Percentiles rank a stretch among this genome's conserved stretches.
Conservation (phyloP, 1,140 invertebrate species). For the Heliconius congener region DNA sequence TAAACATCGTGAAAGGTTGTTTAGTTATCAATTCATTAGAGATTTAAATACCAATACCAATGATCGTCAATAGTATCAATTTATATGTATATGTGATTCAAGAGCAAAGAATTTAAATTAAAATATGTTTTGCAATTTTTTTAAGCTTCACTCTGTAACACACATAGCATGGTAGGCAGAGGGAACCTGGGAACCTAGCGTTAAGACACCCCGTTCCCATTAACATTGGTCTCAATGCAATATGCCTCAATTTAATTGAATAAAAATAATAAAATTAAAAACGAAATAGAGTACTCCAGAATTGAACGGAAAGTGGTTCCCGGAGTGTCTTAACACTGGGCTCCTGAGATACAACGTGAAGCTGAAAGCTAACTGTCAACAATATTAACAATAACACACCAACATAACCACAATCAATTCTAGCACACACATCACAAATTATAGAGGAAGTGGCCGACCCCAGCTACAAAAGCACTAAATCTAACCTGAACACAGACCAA, state of each 20-base stretch:
- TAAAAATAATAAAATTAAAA: too few species aligned
- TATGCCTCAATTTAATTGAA: too few species aligned
- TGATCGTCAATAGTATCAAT: conserved; percentile 35
- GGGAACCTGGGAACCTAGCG: too few species aligned
- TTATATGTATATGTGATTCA: too few species aligned
- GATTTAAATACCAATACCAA: conserved; percentile 64
- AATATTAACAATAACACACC: neutral
- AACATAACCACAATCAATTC: neutral
- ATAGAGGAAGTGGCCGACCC: conserved; percentile 22
- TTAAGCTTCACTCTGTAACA: neutral
- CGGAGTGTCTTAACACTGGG: too few species aligned
- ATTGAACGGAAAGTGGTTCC: too few species aligned
- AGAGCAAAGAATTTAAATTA: neutral
- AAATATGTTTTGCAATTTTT: neutral
- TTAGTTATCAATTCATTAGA: conserved; percentile 66
- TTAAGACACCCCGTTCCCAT: too few species aligned
- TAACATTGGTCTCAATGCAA: too few species aligned
- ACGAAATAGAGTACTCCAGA: neutral
- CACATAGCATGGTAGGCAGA: too few species aligned
- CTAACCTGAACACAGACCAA: conserved; percentile 31
- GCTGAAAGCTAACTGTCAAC: neutral
- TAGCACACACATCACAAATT: conserved; percentile 13
- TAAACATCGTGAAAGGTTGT: conserved; percentile 77
- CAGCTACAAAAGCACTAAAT: conserved; percentile 26
- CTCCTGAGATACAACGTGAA: too few species aligned